Evolutionary conservation across 2,888 invertebrate genomes (phyloP).

Genomic region (Lysandra bellargus): DNA sequence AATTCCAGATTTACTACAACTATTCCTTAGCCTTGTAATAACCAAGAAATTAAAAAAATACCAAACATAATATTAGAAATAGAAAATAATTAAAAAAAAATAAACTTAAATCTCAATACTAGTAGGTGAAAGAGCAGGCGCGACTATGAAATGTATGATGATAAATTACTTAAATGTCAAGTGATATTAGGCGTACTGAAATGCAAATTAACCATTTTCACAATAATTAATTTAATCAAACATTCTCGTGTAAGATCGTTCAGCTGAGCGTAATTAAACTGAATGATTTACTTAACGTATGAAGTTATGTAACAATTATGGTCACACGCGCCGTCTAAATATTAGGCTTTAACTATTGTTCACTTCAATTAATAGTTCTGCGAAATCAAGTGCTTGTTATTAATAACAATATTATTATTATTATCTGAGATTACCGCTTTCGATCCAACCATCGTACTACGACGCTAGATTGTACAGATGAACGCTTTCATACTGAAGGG

Average conservation of each 20-base stretch:
- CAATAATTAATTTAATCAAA: slow-evolving; percentile 15
- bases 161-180: slow-evolving; percentile 10
- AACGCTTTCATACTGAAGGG: background rate
- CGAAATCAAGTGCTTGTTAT: background rate
- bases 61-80: background rate
- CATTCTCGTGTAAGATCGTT: slow-evolving; percentile 7
- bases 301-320: background rate
- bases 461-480: background rate
- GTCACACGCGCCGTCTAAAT: slow-evolving; percentile 1
- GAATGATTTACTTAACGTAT: slow-evolving; percentile 16
- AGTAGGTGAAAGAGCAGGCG: background rate
- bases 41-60: no score
- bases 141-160: background rate
- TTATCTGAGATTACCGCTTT: background rate
- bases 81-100: background rate
- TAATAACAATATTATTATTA: background rate
- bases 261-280: slow-evolving; percentile 9
- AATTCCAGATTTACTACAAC: background rate
- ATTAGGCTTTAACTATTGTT: slow-evolving; percentile 7
- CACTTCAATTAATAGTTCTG: background rate
- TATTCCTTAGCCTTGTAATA: background rate
- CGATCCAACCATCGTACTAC: background rate
- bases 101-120: background rate
- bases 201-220: slow-evolving; percentile 8
- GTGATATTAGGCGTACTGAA: background rate